Evolutionary conservation across 2,797 vertebrate species (phyloP).

Genomic region (Sebastes alutus): DNA sequence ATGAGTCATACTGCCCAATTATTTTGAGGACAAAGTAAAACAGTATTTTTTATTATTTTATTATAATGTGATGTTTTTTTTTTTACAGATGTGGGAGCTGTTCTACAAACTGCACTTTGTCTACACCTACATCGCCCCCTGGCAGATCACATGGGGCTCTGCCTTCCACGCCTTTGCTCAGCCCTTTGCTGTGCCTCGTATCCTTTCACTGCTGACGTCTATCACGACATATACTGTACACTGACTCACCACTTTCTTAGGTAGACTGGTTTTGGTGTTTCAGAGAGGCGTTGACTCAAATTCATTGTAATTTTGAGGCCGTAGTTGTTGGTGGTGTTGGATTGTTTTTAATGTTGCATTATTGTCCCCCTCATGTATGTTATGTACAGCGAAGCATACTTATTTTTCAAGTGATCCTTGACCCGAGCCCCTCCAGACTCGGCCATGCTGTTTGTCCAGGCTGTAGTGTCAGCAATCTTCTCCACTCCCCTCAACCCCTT

Average conservation of each 20-base stretch:
- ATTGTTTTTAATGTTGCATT: not conserved
- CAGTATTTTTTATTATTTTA: not conserved
- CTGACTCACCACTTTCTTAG: not conserved
- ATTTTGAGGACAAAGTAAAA: not conserved
- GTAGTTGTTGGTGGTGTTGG: not conserved
- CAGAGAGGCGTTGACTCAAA: not conserved
- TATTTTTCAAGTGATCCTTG: conserved; percentile 77
- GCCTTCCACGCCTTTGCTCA: conserved; percentile 99
- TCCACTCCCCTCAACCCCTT: conserved; percentile 97
- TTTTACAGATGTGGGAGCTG: conserved; percentile 92
- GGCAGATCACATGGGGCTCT: conserved; percentile 99
- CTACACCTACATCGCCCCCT: conserved; percentile 97
- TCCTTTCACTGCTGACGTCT: conserved; percentile 79
- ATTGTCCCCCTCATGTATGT: not conserved
- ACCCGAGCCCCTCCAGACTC: conserved; percentile 86
- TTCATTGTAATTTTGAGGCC: not conserved
- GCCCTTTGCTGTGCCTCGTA: conserved; percentile 98
- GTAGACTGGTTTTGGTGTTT: not conserved
- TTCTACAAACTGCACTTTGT: conserved; percentile 97
- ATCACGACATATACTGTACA: not conserved
- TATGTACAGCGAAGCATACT: not conserved
- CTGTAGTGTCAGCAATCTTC: conserved; percentile 91
- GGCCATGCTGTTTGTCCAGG: conserved; percentile 97
- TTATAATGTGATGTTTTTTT: not conserved
- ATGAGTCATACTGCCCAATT: not conserved